A percentile compares a stretch with the other conserved stretches of the same genome.
These are phyloP conservation scores for Prorops nasuta DNA, from an alignment of 1,140 invertebrate species.

Conservation along the genomic window DNA sequence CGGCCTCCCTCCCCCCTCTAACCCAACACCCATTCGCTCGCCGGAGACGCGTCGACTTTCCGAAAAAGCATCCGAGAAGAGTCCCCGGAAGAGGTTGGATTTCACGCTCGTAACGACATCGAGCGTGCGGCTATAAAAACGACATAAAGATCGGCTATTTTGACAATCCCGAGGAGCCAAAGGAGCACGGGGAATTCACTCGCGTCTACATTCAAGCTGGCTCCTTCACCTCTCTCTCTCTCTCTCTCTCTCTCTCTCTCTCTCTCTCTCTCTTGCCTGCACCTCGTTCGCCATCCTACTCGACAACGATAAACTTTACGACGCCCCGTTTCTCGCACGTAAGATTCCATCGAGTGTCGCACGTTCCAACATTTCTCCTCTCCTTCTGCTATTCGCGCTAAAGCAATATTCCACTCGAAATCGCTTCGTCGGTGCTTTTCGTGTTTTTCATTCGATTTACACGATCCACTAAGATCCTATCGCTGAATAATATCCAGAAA, in stretches of 20 bases:
- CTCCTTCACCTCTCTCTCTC: conserved; percentile 3
- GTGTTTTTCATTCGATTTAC: no score
- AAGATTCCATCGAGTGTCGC: conserved; percentile 35
- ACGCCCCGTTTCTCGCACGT: conserved; percentile 40
- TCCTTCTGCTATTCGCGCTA: not conserved
- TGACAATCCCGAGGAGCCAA: conserved; percentile 43
- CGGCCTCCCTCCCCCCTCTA: conserved; percentile 11
- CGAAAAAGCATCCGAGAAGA: conserved; percentile 20
- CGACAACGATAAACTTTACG: conserved; percentile 49
- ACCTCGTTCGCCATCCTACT: not conserved
- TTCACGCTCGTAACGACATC: conserved; percentile 43
- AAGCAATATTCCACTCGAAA: not conserved
- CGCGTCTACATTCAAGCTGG: no score
- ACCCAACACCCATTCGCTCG: conserved; percentile 4
- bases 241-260: not conserved
- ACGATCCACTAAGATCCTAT: no score
- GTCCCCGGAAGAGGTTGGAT: conserved; percentile 38
- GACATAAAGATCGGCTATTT: conserved; percentile 55
- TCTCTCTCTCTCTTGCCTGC: not conserved
- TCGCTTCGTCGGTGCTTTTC: not conserved
- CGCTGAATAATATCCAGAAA: no score
- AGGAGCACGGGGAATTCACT: no score
- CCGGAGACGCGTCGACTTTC: conserved; percentile 10
- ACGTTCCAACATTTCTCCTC: conserved; percentile 10
- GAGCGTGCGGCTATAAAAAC: conserved; percentile 48